Conservation (phyloP, 2,888 invertebrate species). For the Agrochola lychnidis region DNA sequence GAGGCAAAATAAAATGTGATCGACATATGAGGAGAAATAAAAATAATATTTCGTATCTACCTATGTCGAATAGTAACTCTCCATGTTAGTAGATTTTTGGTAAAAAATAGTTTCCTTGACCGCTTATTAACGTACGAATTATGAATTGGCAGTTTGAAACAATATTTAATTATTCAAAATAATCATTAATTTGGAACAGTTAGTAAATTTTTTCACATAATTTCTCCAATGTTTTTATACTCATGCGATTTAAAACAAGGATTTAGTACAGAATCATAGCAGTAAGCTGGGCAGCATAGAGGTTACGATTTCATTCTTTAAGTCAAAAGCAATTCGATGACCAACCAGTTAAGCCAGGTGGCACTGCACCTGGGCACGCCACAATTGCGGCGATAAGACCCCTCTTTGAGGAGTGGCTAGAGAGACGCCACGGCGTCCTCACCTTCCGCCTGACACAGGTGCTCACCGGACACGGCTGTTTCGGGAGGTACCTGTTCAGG, state of each 20-base stretch:
- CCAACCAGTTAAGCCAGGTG: conserved; percentile 32
- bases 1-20: no score
- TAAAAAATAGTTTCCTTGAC: background rate
- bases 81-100: background rate
- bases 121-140: background rate
- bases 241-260: background rate
- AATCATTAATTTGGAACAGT: background rate
- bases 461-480: no score
- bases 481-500: no score
- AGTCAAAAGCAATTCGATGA: conserved; percentile 31
- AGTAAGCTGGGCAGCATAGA: conserved; percentile 15
- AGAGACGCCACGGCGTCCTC: no score
- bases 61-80: no score
- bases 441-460: no score
- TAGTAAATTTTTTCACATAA: no score
- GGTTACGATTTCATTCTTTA: conserved; percentile 31
- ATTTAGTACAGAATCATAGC: background rate
- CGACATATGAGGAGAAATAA: background rate
- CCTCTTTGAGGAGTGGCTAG: no score
- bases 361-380: no score
- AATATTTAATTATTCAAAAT: background rate
- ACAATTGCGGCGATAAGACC: no score
- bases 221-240: background rate
- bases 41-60: background rate
- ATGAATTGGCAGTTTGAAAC: background rate